Base-by-base conservation (phyloP, 2,797 vertebrate genomes). In the Pseudopleuronectes americanus region DNA sequence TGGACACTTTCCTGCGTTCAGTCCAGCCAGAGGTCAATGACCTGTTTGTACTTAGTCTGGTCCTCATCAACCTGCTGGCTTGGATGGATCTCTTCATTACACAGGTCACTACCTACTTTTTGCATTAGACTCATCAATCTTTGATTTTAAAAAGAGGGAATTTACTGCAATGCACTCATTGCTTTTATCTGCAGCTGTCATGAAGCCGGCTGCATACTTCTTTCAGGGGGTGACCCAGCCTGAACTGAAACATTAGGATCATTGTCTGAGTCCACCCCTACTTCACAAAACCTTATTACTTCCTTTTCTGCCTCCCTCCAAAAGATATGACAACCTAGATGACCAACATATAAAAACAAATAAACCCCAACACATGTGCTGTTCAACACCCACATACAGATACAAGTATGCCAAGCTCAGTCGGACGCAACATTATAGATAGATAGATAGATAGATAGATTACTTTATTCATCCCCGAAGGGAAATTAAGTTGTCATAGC, bases 51-150 rank as follows among this genome's bases (percentile, higher is more conserved):
- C 92, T 99, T 68, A 99, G 98, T 86, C 89, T 99, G 84, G 96
- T 99, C 68, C 93, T 99, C 80, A 97, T 99, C 82, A 99, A 99
- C 84, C 86, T 99, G 54, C 96, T 99, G 95, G 97, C 98, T 68
- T 99, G 98, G 98, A 97, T 99, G 97, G 98, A 99, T 92, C 94
- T 99, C 74, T 99, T 99, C 81, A 97, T 99, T 65, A 99, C 98
- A n/a, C 91, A 92, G 90, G 90, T 92, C 23, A 61, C 1, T 58
- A 17, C 5, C 48, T 53, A 8, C 36, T 57, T 55, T 47, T 53
- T 3, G 28, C 12, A 8, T 31, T 6, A 17, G 3, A 57, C 0
- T 5, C 17, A 41, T 10, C 36, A 38, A 10, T 36, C 3, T 38
- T 38, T 38, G 36, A 12, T 23, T 48, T 8, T n/a, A 19, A 0